Base-by-base conservation (phyloP, 2,797 vertebrate genomes). In the Zalophus californianus region DNA sequence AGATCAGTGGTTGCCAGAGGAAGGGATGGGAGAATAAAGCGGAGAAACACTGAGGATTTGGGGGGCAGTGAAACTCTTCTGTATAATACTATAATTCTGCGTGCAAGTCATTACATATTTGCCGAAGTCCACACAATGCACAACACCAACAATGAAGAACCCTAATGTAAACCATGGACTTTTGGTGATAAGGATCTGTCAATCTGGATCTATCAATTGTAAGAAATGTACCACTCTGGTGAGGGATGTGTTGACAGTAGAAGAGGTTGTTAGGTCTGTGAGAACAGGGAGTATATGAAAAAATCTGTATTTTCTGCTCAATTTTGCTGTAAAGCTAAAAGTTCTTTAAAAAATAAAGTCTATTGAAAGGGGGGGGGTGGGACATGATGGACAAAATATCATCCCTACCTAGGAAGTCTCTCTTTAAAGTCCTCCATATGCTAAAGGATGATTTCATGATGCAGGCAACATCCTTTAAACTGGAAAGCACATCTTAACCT, bases 391-490 rank as follows among this genome's bases (percentile, higher is more conserved):
- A 60, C 25, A 93, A 77, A 84, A 95, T 72, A 35, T 25, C 75
- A 78, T 87, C 64, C 95, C 58, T 92, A 12, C 41, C 60, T 38
- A 5, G n/a, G n/a, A 95, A 92, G 6, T 29, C 38, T 85, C 56
- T 64, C 20, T 72, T 62, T 15, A 70, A 95, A 85, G 12, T 75
- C 13, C 4, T 86, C 48, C 25, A 90, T 58, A 14, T 64, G 7
- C 27, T 25, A 10, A 89, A 52, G 16, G 35, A 88, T 54, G 41
- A 92, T 70, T 92, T 92, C 32, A 75, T 92, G 84, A 77, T 56
- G 14, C 15, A 92, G 38, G 21, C 16, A 77, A 7, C 52, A 89
- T 78, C 7, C 20, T 84, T 89, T 89, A 73, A 93, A 85, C 20
- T 66, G 32, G 58, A 80, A 96, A 93, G 6, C 5, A 58, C 29